A percentile compares a stretch with the other conserved stretches of the same genome.
Evolutionary conservation across 2,797 vertebrate species (phyloP).

Genomic region (Adelosebastes latens): DNA sequence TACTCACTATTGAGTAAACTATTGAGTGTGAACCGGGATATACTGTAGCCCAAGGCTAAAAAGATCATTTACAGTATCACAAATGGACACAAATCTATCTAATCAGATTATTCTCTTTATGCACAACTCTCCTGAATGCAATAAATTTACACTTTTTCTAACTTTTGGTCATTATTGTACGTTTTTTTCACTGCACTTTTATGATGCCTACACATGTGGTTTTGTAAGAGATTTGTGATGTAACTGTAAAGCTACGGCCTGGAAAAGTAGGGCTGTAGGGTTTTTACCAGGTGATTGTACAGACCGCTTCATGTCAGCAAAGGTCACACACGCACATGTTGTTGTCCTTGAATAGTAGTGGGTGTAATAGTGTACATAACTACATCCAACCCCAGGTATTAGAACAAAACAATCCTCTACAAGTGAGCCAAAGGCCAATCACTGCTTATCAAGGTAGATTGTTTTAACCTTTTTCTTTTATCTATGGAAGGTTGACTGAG

Average conservation of each 20-base stretch:
- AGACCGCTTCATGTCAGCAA: neutral
- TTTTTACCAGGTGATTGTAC: conserved; percentile 10
- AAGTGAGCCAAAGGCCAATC: conserved; percentile 14
- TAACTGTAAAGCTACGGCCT: neutral
- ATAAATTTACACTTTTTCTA: neutral
- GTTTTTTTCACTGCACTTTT: neutral
- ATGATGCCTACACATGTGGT: neutral
- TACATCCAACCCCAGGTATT: conserved; percentile 8
- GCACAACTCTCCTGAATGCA: neutral
- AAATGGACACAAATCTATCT: neutral
- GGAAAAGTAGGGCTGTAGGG: neutral
- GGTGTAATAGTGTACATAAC: conserved; percentile 6
- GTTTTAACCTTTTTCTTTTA: conserved; percentile 8
- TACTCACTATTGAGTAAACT: neutral
- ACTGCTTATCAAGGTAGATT: conserved; percentile 15
- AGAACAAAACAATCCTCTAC: conserved; percentile 10
- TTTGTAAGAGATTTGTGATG: neutral
- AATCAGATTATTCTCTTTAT: neutral
- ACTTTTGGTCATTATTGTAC: neutral
- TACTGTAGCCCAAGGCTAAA: neutral
- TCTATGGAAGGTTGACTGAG: neutral
- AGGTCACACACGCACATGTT: conserved; percentile 11
- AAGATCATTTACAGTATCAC: neutral
- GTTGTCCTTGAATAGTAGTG: conserved; percentile 21
- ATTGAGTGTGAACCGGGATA: neutral